Evolutionary conservation across 1,140 invertebrate species (phyloP).

Genomic region (Drosophila leontia): DNA sequence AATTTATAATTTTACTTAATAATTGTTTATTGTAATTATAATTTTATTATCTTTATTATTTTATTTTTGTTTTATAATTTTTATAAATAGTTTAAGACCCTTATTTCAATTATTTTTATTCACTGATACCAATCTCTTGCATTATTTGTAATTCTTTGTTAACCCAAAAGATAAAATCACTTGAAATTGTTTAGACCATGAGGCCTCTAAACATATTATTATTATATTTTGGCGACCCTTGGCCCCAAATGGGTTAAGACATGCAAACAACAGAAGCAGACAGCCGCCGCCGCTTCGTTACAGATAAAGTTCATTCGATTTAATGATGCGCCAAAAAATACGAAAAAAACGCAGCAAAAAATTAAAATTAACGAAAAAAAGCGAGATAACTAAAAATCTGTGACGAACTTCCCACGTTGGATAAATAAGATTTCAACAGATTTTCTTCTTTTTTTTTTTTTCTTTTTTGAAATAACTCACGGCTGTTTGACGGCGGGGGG

Average conservation of each 20-base stretch:
- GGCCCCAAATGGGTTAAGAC: constrained; percentile 9
- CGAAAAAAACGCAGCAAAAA: constrained; percentile 30
- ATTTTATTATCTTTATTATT: too few relatives aligned
- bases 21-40: too few relatives aligned
- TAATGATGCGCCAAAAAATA: constrained; percentile 74
- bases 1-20: too few relatives aligned
- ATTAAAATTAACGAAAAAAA: constrained; percentile 42
- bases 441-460: constrained; percentile 22
- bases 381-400: constrained; percentile 36
- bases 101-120: background rate
- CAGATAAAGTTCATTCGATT: constrained; percentile 82
- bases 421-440: constrained; percentile 77
- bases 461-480: constrained; percentile 68
- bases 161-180: background rate
- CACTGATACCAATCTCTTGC: background rate
- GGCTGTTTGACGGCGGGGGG: constrained; percentile 48
- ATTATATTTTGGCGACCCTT: constrained; percentile 3
- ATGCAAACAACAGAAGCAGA: constrained; percentile 33
- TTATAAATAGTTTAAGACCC: too few relatives aligned
- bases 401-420: constrained; percentile 71
- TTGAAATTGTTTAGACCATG: constrained; percentile 6
- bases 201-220: constrained; percentile 4
- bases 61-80: too few relatives aligned
- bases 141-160: background rate
- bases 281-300: constrained; percentile 45